Evolutionary conservation across 1,140 invertebrate species (phyloP), one percentile per base, ranked within the genome.

Genomic region (Pseudobourletiella spinata): DNA sequence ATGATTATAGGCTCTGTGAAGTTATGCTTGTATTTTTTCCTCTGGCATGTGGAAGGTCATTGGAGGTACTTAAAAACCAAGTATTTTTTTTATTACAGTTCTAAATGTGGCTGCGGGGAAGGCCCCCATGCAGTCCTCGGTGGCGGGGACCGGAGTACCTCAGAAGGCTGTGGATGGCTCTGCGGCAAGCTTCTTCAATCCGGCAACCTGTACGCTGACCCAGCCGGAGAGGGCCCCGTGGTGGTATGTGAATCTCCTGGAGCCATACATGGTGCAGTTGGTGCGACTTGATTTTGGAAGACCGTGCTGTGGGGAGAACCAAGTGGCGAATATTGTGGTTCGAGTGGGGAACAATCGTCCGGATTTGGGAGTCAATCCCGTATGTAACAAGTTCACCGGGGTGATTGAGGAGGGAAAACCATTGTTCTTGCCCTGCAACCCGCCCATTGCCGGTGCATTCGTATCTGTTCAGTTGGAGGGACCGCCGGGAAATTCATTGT

Each of bases 201-300:
- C 83, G 0, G 86, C 89, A 55, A 95, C 91, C 1, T 95, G 92
- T 74, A 91, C 89, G 0, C 76, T 91, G 29, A 95, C 91, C 0
- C 87, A 86, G 74, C 75, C 82, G 0, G 91, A 95, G 74, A 75
- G 82, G 3, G 80, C 83, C 15, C 91, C 92, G 6, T 95, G 91
- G 91, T 95, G 91, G 91, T 95, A 95, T 76, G 91, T 95, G 66
- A 95, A 95, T 75, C 80, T 95, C 0, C 78, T 95, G 26, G 92
- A 95, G 71, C 91, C 91, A 0, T 95, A 95, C 74, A 92, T 95
- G 88, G 91, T 95, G 35, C 90, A 95, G 74, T 79, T 95, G 46
- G 91, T 95, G 11, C 77, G 92, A 39, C 77, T 95, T 43, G 92
- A 95, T 77, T 95, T 95, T 74, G 92, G 91, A 44, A 88, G 90